Evolutionary conservation across 2,888 invertebrate genomes (phyloP).

Genomic region (Cheilosia vulpina): DNA sequence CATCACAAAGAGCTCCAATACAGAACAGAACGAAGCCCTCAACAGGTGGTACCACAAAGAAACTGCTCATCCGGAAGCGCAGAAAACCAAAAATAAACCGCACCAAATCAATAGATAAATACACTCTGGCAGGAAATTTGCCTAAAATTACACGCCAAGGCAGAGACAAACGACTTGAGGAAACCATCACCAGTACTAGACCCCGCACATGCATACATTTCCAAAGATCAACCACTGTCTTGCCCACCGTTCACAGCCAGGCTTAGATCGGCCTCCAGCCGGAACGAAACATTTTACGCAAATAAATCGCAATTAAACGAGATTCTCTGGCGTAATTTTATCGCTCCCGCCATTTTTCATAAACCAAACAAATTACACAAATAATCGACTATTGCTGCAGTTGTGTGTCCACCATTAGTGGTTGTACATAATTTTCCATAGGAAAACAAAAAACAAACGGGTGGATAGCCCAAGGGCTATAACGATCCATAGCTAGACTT

Average conservation of each 20-base stretch:
- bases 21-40: neutral
- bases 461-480: conserved; percentile 25
- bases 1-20: conserved; percentile 6
- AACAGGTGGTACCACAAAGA: conserved; percentile 31
- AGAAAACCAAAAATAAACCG: conserved; percentile 12
- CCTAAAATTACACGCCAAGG: conserved; percentile 16
- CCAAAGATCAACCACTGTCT: conserved; percentile 7
- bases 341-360: conserved; percentile 48
- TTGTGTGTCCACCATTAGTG: neutral
- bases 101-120: conserved; percentile 22
- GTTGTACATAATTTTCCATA: conserved; percentile 18
- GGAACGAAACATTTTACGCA: conserved; percentile 57
- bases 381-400: conserved; percentile 39
- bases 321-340: conserved; percentile 42
- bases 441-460: neutral
- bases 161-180: conserved; percentile 23
- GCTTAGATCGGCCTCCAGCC: conserved; percentile 34
- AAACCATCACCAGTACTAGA: conserved; percentile 1
- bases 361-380: conserved; percentile 53
- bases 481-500: conserved; percentile 19
- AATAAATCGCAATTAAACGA: conserved; percentile 74
- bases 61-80: conserved; percentile 64
- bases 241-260: neutral
- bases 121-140: conserved; percentile 13
- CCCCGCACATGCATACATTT: neutral